phyloP scores from a whole-genome alignment of 2,113 vertebrate species.

The Centrocercus urophasianus region DNA sequence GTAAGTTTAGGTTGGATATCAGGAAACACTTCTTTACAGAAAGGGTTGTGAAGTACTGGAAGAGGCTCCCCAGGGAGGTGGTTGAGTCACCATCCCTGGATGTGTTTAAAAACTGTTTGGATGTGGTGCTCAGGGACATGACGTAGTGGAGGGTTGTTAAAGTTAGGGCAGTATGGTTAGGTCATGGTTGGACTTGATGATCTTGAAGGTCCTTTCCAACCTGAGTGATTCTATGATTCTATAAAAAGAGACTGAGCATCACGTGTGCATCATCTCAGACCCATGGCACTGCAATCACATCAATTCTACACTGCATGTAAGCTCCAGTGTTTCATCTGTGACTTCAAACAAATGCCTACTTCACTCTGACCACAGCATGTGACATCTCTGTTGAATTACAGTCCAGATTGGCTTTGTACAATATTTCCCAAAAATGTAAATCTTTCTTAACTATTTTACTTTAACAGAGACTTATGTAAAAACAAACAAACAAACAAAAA shows the following conservation, averaged over 20 bases:
- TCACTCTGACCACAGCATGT: fast-evolving
- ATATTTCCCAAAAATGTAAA: neutral
- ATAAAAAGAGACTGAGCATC: neutral
- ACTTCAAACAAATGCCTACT: neutral
- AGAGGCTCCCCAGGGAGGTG: too few relatives aligned
- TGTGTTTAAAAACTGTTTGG: too few relatives aligned
- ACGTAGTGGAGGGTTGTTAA: too few relatives aligned
- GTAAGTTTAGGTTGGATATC: too few relatives aligned
- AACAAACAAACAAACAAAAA: neutral
- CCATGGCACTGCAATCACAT: neutral
- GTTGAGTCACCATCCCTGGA: too few relatives aligned
- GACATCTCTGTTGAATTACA: neutral
- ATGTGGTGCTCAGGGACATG: too few relatives aligned
- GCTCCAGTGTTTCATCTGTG: neutral
- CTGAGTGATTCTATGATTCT: too few relatives aligned
- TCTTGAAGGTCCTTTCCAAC: too few relatives aligned
- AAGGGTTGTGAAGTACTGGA: too few relatives aligned
- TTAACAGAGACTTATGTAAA: neutral
- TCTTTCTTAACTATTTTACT: neutral
- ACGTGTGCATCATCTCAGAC: fast-evolving
- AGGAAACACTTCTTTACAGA: too few relatives aligned
- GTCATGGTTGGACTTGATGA: too few relatives aligned
- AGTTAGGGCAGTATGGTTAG: too few relatives aligned
- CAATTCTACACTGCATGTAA: neutral
- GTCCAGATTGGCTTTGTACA: neutral